Evolutionary conservation across 2,113 vertebrate species (phyloP).

Genomic region (Mus pahari): DNA sequence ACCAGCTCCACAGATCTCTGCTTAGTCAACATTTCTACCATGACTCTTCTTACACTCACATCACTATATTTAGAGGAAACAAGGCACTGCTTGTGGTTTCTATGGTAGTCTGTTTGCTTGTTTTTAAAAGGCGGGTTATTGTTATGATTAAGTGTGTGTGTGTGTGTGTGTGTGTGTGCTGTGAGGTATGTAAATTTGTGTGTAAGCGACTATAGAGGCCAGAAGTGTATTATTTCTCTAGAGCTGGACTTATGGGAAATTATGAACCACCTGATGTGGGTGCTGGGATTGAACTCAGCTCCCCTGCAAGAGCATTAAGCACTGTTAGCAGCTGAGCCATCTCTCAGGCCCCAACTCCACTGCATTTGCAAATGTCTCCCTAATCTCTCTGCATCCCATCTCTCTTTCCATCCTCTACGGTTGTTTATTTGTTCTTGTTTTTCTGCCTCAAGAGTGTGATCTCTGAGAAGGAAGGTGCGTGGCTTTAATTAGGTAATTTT

Average conservation of each 20-base stretch:
- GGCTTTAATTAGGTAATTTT: not conserved
- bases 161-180: not conserved
- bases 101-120: not conserved
- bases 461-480: not conserved
- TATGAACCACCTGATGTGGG: not conserved
- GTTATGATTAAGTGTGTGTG: not conserved
- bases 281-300: not conserved
- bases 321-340: not conserved
- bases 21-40: not conserved
- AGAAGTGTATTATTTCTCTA: not conserved
- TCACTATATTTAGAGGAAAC: too few relatives aligned
- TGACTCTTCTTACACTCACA: too few relatives aligned
- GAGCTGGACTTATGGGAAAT: not conserved
- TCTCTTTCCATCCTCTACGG: not conserved
- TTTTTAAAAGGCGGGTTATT: not conserved
- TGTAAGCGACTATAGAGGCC: not conserved
- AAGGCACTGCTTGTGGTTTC: too few relatives aligned
- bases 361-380: not conserved
- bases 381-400: not conserved
- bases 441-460: not conserved
- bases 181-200: not conserved
- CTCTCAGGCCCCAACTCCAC: not conserved
- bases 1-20: not conserved
- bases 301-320: not conserved
- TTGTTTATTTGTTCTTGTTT: not conserved